Evolutionary conservation across 2,888 invertebrate species (phyloP).

Genomic region (Hemaris fuciformis): DNA sequence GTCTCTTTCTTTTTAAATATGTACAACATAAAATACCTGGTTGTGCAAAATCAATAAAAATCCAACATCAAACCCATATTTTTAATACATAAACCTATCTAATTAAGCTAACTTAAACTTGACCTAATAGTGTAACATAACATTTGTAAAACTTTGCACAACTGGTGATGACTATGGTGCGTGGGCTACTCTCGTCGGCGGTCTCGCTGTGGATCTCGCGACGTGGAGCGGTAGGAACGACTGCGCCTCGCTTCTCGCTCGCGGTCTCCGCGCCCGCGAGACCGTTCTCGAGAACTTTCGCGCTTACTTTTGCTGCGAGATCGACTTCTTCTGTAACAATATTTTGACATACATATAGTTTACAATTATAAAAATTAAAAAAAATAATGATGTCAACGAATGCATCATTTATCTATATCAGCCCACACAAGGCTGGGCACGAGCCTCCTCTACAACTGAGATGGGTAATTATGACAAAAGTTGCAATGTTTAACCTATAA

Average conservation of each 20-base stretch:
- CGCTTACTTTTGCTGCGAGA: slow-evolving; percentile 62
- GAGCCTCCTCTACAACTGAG: no score
- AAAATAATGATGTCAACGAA: neutral
- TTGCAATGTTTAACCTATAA: no score
- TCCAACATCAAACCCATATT: neutral
- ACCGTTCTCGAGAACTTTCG: slow-evolving; percentile 56
- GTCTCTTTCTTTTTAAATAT: neutral
- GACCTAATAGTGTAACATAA: neutral
- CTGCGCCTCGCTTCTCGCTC: slow-evolving; percentile 61
- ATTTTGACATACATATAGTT: neutral
- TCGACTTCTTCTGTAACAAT: slow-evolving; percentile 48
- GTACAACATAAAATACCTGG: neutral
- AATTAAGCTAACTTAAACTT: neutral
- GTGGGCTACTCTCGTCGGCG: slow-evolving; percentile 58
- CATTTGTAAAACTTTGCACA: neutral
- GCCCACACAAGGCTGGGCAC: no score
- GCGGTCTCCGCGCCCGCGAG: slow-evolving; percentile 51
- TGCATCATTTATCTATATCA: no score
- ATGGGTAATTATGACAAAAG: no score
- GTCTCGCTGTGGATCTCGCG: slow-evolving; percentile 66
- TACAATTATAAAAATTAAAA: neutral
- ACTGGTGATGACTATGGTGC: slow-evolving; percentile 4
- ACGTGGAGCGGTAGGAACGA: slow-evolving; percentile 64
- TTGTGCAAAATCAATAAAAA: neutral
- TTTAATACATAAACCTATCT: neutral